Evolutionary conservation across 2,113 vertebrate species (phyloP), one percentile per base, ranked within the genome.

Genomic region (Anoura caudifer): DNA sequence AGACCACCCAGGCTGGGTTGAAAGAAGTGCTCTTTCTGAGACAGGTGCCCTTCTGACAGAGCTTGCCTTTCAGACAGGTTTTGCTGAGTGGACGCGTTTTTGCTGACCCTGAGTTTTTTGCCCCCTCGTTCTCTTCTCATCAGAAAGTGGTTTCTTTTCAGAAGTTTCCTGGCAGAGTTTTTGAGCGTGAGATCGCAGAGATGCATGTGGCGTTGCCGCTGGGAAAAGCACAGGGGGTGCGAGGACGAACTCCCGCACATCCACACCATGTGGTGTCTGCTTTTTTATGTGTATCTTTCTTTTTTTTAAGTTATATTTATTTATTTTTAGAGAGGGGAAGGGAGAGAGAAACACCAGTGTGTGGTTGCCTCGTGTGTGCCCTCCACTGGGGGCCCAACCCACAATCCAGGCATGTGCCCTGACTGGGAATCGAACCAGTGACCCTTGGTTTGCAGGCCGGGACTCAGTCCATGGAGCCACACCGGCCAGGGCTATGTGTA

Each of bases 41-140:
- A 90, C 97, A 97, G 96, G 97, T 97, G 96, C 92, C 97, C 91
- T 97, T 97, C 96, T 96, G 93, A 97, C 93, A 95, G 59, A 87
- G 70, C 81, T 76, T 88, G 95, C 93, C 90, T 97, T 95, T 96
- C 94, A 90, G 77, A 84, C 94, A 70, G 22, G 92, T 95, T 96
- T 94, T 95, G 95, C 96, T 86, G 52, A 85, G 50, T 88, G 86
- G 61, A 83, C 67, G 95, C 52, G 94, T 95, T 97, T 96, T 92
- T 94, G 84, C 90, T 95, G 96, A 94, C 90, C 69, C 73, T 59
- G 91, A 67, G 69, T 87, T 87, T 84, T 81, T 65, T 36, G 47
- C 52, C 10, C 10, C n/a, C 28, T 22, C 1, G 0, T 54, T 36
- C 76, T 86, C 50, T 69, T 41, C 72, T 93, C 79, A 52, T 67